Evolutionary conservation across 2,888 invertebrate species (phyloP).

Genomic region (Tachina fera): DNA sequence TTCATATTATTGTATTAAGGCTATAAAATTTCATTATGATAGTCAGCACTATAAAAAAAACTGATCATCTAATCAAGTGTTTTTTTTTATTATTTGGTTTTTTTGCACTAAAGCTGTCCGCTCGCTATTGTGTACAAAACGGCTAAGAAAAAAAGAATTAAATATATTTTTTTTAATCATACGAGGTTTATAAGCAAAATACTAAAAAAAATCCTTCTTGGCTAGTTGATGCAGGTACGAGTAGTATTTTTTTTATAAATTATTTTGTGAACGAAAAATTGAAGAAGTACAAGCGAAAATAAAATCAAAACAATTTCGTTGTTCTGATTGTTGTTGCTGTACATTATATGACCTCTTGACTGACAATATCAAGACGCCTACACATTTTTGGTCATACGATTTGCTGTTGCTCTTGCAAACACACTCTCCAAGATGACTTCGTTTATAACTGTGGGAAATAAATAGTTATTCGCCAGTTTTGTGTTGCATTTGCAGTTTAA

Average conservation of each 20-base stretch:
- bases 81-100: constrained; percentile 12
- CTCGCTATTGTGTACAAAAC: neutral
- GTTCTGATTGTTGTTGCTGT: constrained; percentile 24
- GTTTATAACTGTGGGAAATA: constrained; percentile 59
- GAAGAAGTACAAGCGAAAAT: constrained; percentile 36
- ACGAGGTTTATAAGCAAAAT: neutral
- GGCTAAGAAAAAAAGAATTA: neutral
- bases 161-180: neutral
- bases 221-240: too few species aligned
- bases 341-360: constrained; percentile 79
- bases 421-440: constrained; percentile 1
- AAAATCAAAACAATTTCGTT: constrained; percentile 57
- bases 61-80: constrained; percentile 58
- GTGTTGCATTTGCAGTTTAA: neutral
- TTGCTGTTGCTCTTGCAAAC: constrained; percentile 16
- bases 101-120: neutral
- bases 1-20: constrained; percentile 47
- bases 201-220: too few species aligned
- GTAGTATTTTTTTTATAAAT: neutral
- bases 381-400: constrained; percentile 74
- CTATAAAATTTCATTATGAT: constrained; percentile 62
- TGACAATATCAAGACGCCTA: constrained; percentile 81
- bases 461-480: constrained; percentile 18
- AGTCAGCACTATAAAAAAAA: constrained; percentile 26
- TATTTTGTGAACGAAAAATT: neutral